These are phyloP conservation scores for Hirundo rustica DNA, from an alignment of 2,797 vertebrate genomes.

Conservation along the genomic window DNA sequence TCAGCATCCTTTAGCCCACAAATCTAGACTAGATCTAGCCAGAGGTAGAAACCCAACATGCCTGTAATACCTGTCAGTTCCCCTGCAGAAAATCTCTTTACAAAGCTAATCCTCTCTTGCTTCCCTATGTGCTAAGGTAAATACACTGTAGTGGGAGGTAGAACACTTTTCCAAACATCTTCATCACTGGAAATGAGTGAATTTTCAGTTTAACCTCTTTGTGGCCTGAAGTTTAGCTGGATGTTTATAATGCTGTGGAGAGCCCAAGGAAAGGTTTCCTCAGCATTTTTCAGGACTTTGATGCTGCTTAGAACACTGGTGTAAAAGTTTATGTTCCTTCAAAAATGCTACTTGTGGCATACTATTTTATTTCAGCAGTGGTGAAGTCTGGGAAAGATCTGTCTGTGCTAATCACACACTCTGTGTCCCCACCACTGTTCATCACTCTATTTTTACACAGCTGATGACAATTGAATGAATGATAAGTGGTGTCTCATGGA, in stretches of 20 bases:
- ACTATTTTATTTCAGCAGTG: not conserved
- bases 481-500: not conserved
- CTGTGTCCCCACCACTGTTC: not conserved
- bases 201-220: not conserved
- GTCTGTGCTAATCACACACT: not conserved
- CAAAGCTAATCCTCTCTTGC: not conserved
- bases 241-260: not conserved
- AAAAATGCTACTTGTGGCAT: not conserved
- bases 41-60: not conserved
- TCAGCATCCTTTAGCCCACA: not conserved
- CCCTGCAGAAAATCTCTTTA: not conserved
- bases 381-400: not conserved
- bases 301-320: not conserved
- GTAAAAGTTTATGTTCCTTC: not conserved
- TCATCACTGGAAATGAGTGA: not conserved
- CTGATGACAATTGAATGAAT: not conserved
- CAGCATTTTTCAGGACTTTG: not conserved
- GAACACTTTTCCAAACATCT: not conserved
- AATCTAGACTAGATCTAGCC: not conserved
- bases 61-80: not conserved
- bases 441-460: not conserved
- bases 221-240: not conserved
- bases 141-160: not conserved
- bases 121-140: not conserved
- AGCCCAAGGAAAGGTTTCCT: not conserved